Base-by-base conservation (phyloP, 2,888 invertebrate species). In the Diarsia mendica region DNA sequence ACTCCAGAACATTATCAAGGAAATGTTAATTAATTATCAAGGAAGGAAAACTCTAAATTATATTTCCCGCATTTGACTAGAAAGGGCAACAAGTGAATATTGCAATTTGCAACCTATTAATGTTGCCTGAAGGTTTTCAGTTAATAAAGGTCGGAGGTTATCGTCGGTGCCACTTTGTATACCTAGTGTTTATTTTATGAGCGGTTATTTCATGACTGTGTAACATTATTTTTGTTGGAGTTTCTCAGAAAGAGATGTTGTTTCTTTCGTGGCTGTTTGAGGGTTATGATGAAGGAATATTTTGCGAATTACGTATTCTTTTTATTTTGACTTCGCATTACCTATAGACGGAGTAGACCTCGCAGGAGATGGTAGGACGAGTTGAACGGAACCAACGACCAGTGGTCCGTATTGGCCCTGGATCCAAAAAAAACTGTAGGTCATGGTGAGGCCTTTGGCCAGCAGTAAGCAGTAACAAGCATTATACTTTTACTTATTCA, bases 11-110 rank as follows among this genome's bases (percentile, higher is more conserved):
- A 71, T 55, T 82, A 69, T 28, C 51, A 67, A 71, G 58, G 75
- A 77, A 77, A 77, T 79, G 6, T 71, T 79, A 48, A 46, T 72
- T 79, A 44, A 46, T 67, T 53, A 39, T 49, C 15, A 20, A 39
- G 64, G 61, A 65, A 67, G 39, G 60, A 72, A 87, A 77, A n/a
- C 2, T 75, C 55, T 46, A 4, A 28, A 65, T 72, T 79, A 60
- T 46, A 60, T 46, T 72, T 66, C 70, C 61, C 44, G 68, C 28
- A 53, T 49, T 55, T 61, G 28, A 55, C 9, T 44, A 49, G 33
- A 72, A 65, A 83, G 69, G 69, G 71, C 74, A 72, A 67, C 70
- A 55, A 82, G 75, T 85, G 44, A 75, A 75, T 83, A 76, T 58
- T 58, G 58, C 46, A 46, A 46, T 39, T 69, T 68, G 65, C 51